phyloP scores from a whole-genome alignment of 2,888 invertebrate species.

The Oscheius sp. region DNA sequence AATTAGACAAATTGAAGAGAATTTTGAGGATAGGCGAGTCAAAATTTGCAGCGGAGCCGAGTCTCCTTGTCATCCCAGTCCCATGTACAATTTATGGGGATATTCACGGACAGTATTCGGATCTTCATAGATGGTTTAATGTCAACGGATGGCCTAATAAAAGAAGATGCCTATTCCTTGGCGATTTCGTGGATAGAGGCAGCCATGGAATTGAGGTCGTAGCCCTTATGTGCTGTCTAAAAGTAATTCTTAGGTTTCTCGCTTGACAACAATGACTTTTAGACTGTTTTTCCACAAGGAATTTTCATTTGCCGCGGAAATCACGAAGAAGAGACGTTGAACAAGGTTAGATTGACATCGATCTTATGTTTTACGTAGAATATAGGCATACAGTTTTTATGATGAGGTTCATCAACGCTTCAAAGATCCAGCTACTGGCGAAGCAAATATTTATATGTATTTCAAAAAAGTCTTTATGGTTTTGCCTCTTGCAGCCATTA shows the following conservation, averaged over 20 bases:
- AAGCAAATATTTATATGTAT: conserved; percentile 39
- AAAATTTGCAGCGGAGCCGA: conserved; percentile 1
- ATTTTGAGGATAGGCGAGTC: conserved; percentile 6
- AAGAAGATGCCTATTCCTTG: conserved; percentile 40
- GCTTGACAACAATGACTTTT: background rate
- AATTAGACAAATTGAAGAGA: conserved; percentile 1
- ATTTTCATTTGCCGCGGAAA: conserved; percentile 54
- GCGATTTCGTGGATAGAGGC: conserved; percentile 59
- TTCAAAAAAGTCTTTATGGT: conserved; percentile 53
- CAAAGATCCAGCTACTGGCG: conserved; percentile 8
- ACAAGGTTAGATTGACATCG: too few species aligned
- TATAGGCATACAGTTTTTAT: conserved; percentile 57
- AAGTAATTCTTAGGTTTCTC: conserved; percentile 34
- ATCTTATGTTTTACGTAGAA: too few species aligned
- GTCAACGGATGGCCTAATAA: conserved; percentile 58
- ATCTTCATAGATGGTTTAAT: conserved; percentile 54
- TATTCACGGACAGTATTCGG: conserved; percentile 58
- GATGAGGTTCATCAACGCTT: conserved; percentile 46
- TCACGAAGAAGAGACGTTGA: conserved; percentile 58
- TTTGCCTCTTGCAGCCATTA: conserved; percentile 50
- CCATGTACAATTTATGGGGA: conserved; percentile 27
- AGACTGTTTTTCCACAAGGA: conserved; percentile 39
- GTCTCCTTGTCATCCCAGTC: conserved; percentile 8
- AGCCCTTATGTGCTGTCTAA: conserved; percentile 47
- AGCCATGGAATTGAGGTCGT: conserved; percentile 56